These are phyloP conservation scores for Nycticryphes semicollaris DNA, from an alignment of 2,113 vertebrate species.

Conservation along the genomic window DNA sequence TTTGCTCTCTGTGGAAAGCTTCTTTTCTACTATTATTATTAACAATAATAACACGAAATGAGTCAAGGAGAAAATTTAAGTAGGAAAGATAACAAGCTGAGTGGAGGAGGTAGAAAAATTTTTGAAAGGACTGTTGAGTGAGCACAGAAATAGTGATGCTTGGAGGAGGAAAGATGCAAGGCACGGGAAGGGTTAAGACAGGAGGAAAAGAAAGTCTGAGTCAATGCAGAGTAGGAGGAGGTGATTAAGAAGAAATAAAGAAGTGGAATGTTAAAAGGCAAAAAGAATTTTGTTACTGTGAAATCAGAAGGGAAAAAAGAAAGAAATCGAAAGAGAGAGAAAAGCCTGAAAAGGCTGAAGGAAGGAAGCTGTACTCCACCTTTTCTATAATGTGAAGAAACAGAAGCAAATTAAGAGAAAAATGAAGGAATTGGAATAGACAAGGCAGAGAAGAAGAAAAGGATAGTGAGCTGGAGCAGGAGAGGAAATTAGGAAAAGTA, in stretches of 20 bases:
- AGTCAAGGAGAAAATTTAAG: constrained; percentile 33
- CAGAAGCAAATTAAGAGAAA: background rate
- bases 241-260: constrained; percentile 53
- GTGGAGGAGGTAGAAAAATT: constrained; percentile 25
- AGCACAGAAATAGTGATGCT: background rate
- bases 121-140: background rate
- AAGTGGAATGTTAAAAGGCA: constrained; percentile 25
- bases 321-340: background rate
- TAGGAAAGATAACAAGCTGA: background rate
- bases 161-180: background rate
- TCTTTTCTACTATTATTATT: constrained; percentile 5
- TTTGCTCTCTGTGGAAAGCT: background rate
- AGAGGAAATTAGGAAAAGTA: background rate
- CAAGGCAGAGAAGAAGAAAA: background rate
- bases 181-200: background rate
- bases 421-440: background rate
- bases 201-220: constrained; percentile 41
- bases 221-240: constrained; percentile 64
- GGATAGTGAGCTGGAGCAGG: background rate
- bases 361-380: background rate
- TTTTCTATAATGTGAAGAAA: background rate
- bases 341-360: constrained; percentile 9
- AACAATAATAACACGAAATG: constrained; percentile 22
- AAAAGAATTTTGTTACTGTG: background rate
- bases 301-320: background rate